Evolutionary conservation across 1,140 invertebrate species (phyloP).

Genomic region (Dendroctonus valens): DNA sequence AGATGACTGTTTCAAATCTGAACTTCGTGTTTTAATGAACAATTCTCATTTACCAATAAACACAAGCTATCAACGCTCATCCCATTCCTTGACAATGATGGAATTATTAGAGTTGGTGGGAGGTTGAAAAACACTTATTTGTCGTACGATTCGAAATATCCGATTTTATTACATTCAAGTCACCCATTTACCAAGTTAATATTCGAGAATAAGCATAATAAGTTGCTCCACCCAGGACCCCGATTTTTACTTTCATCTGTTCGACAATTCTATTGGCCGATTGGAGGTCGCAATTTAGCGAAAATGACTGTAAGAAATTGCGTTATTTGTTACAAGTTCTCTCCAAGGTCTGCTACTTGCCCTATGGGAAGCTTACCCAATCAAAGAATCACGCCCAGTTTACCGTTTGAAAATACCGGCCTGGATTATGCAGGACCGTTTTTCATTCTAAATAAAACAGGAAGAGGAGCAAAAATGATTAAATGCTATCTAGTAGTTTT

Average conservation of each 20-base stretch:
- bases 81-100: background rate
- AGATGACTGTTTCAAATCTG: background rate
- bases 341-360: background rate
- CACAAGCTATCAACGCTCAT: background rate
- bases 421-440: background rate
- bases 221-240: background rate
- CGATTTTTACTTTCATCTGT: background rate
- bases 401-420: background rate
- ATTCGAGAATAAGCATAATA: too few relatives aligned
- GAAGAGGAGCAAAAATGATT: background rate
- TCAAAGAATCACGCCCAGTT: background rate
- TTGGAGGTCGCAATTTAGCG: too few relatives aligned
- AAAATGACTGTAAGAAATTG: too few relatives aligned
- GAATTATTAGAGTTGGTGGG: background rate
- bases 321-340: background rate
- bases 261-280: background rate
- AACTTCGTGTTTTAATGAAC: background rate
- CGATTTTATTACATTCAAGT: too few relatives aligned
- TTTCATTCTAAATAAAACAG: conserved; percentile 1
- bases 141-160: too few relatives aligned
- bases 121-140: background rate
- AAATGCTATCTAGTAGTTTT: conserved; percentile 1
- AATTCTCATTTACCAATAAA: background rate
- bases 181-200: too few relatives aligned
- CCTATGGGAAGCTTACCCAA: background rate